Evolutionary conservation across 2,888 invertebrate genomes (phyloP).

Genomic region (Lepas anatifera): DNA sequence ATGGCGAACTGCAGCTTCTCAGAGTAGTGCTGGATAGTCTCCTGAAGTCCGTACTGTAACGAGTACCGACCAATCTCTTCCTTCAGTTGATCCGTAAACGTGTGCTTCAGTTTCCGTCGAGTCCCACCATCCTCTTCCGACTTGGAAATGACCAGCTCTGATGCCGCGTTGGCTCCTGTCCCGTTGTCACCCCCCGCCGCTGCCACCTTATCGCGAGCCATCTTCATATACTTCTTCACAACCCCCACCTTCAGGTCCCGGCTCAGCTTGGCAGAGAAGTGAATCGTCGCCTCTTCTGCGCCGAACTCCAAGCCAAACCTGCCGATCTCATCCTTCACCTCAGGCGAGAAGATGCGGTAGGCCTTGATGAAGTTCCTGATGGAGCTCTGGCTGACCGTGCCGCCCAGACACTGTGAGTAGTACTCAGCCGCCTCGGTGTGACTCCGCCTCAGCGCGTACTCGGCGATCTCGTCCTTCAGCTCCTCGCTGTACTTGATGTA

Average conservation of each 20-base stretch:
- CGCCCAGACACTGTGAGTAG: constrained; percentile 28
- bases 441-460: constrained; percentile 28
- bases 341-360: constrained; percentile 26
- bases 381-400: constrained; percentile 28
- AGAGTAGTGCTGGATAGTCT: constrained; percentile 27
- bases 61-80: constrained; percentile 29
- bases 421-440: constrained; percentile 26
- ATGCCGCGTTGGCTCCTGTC: too few relatives aligned
- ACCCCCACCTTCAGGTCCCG: constrained; percentile 26
- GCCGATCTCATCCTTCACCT: constrained; percentile 29
- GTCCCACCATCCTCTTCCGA: constrained; percentile 18
- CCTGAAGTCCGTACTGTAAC: constrained; percentile 26
- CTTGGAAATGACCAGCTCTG: too few relatives aligned
- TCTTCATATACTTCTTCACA: constrained; percentile 28
- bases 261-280: constrained; percentile 27
- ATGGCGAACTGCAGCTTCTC: constrained; percentile 27
- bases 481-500: constrained; percentile 29
- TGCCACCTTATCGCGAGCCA: constrained; percentile 24
- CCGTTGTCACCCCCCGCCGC: constrained; percentile 23
- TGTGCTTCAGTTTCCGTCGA: constrained; percentile 6
- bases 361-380: constrained; percentile 29
- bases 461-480: constrained; percentile 28
- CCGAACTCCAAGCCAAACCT: constrained; percentile 27
- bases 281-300: constrained; percentile 26
- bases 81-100: constrained; percentile 26